Evolutionary conservation across 2,113 vertebrate species (phyloP).

Genomic region (Muntiacus reevesi): DNA sequence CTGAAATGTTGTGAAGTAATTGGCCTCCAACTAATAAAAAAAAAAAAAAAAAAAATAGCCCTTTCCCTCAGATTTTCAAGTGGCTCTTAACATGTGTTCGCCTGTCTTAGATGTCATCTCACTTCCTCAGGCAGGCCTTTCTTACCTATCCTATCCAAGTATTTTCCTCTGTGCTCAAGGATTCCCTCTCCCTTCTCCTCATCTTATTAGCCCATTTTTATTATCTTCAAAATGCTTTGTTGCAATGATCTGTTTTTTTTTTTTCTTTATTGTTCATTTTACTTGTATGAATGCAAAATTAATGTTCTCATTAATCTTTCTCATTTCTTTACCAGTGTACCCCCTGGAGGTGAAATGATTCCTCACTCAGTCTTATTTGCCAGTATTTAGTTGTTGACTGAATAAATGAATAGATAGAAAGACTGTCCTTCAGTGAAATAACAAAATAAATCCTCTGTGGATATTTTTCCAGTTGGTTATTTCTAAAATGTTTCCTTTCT

Average conservation of each 20-base stretch:
- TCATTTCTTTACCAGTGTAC: neutral
- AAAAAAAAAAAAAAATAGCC: neutral
- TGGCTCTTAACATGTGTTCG: neutral
- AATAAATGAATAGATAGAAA: neutral
- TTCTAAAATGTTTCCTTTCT: neutral
- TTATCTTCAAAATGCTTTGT: neutral
- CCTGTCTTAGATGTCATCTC: neutral
- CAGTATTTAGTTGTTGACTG: neutral
- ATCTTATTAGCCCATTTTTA: neutral
- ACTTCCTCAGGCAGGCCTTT: neutral
- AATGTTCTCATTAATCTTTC: neutral
- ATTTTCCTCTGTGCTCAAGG: neutral
- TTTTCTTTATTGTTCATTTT: neutral
- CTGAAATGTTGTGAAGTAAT: too few relatives aligned
- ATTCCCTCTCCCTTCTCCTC: neutral
- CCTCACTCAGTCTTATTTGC: neutral
- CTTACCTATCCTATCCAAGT: neutral
- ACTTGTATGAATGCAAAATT: neutral
- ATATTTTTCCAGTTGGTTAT: neutral
- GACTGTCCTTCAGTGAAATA: neutral
- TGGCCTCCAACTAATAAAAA: too few relatives aligned
- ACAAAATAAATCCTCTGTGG: neutral
- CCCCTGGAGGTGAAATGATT: neutral
- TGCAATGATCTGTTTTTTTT: neutral
- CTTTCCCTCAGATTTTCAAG: neutral